Percentiles rank a stretch among this genome's conserved stretches.
These are phyloP conservation scores for Siderastrea siderea DNA, from an alignment of 92 coral and sea anemone species.

Conservation along the genomic window DNA sequence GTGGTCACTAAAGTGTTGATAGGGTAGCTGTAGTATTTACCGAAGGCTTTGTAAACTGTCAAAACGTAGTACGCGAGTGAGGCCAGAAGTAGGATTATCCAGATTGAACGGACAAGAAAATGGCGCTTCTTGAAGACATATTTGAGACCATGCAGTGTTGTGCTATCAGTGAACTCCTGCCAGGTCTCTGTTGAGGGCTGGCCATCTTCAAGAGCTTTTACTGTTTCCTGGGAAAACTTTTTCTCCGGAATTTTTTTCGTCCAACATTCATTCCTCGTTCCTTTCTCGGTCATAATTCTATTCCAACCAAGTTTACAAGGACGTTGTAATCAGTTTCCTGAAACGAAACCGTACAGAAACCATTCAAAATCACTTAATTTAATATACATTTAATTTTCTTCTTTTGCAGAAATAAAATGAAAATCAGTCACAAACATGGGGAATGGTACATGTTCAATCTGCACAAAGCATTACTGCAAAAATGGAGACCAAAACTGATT, in stretches of 20 bases:
- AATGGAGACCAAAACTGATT: too few species aligned
- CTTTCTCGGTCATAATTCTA: too few species aligned
- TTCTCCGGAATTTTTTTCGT: neutral
- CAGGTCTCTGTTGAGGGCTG: slow-evolving; percentile 16
- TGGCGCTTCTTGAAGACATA: slow-evolving; percentile 49
- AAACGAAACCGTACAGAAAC: too few species aligned
- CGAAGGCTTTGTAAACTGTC: slow-evolving; percentile 43
- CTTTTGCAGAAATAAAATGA: too few species aligned
- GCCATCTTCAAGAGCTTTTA: neutral
- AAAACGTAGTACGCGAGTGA: slow-evolving; percentile 36
- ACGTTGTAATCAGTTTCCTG: too few species aligned
- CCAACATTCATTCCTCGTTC: too few species aligned
- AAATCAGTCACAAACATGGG: too few species aligned
- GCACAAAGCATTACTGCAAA: too few species aligned
- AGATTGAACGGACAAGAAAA: slow-evolving; percentile 40
- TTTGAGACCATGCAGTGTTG: slow-evolving; percentile 66
- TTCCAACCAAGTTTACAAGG: too few species aligned
- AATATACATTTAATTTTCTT: too few species aligned
- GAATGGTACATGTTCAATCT: too few species aligned
- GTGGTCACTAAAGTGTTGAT: slow-evolving; percentile 32
- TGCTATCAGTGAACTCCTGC: slow-evolving; percentile 47
- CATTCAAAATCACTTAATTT: too few species aligned
- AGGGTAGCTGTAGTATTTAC: slow-evolving; percentile 42
- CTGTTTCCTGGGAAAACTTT: neutral
- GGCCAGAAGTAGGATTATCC: slow-evolving; percentile 39